Conservation (phyloP, 2,888 invertebrate genomes). For the Perizoma affinitatum region DNA sequence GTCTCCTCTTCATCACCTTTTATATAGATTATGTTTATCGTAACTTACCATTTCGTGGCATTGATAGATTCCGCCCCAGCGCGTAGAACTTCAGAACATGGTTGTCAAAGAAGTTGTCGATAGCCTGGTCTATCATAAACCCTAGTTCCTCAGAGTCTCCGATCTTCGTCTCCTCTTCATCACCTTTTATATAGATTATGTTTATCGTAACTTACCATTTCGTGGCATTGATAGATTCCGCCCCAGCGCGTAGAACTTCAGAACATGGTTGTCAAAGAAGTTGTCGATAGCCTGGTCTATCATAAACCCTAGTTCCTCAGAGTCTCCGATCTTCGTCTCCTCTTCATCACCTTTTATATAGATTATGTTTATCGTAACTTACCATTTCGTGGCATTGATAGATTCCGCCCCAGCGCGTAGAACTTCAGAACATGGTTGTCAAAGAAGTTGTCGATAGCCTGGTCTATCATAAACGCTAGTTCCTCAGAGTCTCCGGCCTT, state of each 20-base stretch:
- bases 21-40: constrained; percentile 38
- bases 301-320: constrained; percentile 63
- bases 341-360: constrained; percentile 38
- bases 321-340: constrained; percentile 35
- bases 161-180: constrained; percentile 29
- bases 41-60: constrained; percentile 64
- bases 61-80: constrained; percentile 61
- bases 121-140: constrained; percentile 76
- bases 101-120: constrained; percentile 83
- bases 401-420: constrained; percentile 63
- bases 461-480: constrained; percentile 74
- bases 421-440: constrained; percentile 80
- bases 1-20: constrained; percentile 33
- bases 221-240: constrained; percentile 62
- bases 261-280: constrained; percentile 83
- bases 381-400: constrained; percentile 66
- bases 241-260: constrained; percentile 70
- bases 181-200: constrained; percentile 38
- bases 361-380: constrained; percentile 46
- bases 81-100: constrained; percentile 77
- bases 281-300: constrained; percentile 82
- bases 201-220: constrained; percentile 61
- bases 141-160: constrained; percentile 61
- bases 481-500: constrained; percentile 52
- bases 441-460: constrained; percentile 83